Percentiles rank a stretch among this genome's conserved stretches.
Conservation (phyloP, 2,113 vertebrate genomes). For the Vireo altiloquus region DNA sequence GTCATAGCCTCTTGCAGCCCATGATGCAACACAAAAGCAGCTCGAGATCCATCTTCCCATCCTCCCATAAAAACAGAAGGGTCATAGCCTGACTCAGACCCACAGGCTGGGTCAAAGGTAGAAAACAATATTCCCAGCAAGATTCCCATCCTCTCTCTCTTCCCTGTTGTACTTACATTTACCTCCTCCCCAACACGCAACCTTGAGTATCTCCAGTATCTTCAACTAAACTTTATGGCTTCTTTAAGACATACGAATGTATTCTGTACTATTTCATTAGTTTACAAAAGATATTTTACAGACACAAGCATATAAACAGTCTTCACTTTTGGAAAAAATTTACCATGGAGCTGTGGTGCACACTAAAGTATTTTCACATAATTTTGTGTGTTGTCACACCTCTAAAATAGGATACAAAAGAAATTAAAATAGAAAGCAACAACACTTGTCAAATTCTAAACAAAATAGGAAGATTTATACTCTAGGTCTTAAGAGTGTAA, state of each 20-base stretch:
- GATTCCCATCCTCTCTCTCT: not conserved
- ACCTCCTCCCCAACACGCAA: not conserved
- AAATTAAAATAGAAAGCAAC: not conserved
- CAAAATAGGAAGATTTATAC: not conserved
- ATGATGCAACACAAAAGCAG: not conserved
- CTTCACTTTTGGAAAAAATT: not conserved
- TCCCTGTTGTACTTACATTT: not conserved
- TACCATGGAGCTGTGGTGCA: not conserved
- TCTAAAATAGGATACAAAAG: not conserved
- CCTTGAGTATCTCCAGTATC: not conserved
- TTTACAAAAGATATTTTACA: not conserved
- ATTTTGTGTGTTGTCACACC: not conserved
- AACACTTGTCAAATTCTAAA: not conserved
- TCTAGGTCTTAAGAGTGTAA: not conserved
- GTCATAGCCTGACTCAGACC: not conserved
- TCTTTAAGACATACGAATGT: not conserved
- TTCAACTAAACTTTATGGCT: not conserved
- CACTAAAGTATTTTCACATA: not conserved
- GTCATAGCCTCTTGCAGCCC: not conserved
- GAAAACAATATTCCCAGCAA: not conserved
- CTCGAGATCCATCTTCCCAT: not conserved
- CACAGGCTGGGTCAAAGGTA: not conserved
- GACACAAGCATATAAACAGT: not conserved
- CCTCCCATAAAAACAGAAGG: not conserved
- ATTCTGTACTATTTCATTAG: not conserved